These are phyloP conservation scores for Andricus grossulariae DNA, from an alignment of 1,140 invertebrate genomes.

Conservation along the genomic window DNA sequence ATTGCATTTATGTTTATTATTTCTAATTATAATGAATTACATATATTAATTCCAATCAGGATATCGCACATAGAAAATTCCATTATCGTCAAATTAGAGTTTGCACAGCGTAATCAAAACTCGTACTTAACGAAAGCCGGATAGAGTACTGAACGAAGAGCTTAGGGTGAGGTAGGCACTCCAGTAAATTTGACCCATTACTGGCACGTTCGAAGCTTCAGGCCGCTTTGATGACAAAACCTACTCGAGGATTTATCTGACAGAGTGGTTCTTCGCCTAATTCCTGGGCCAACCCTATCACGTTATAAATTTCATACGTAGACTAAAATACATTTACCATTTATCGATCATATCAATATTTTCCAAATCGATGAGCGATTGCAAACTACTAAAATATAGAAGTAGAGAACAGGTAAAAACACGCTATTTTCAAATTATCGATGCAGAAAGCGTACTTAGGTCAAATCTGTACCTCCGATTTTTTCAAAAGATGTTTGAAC, in stretches of 20 bases:
- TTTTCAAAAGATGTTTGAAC: too few relatives aligned
- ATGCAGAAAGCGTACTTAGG: too few relatives aligned
- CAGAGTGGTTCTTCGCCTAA: constrained; percentile 29
- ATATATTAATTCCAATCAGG: constrained; percentile 5
- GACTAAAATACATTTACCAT: constrained; percentile 23
- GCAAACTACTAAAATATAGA: too few relatives aligned
- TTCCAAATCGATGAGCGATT: background rate
- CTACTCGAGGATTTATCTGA: constrained; percentile 28
- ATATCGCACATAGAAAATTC: constrained; percentile 19
- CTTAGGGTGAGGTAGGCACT: constrained; percentile 9
- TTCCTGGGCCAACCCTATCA: constrained; percentile 9
- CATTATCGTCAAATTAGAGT: constrained; percentile 6
- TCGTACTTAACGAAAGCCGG: constrained; percentile 20
- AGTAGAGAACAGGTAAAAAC: too few relatives aligned
- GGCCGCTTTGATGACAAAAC: constrained; percentile 34
- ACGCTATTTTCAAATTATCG: too few relatives aligned
- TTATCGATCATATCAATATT: background rate
- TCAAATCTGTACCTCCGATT: too few relatives aligned
- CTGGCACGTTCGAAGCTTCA: constrained; percentile 33
- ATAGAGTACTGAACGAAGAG: constrained; percentile 18
- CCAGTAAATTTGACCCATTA: constrained; percentile 37
- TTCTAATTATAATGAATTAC: too few relatives aligned
- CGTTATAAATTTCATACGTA: constrained; percentile 2
- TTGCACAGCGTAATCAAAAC: constrained; percentile 25
- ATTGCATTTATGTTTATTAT: too few relatives aligned